Evolutionary conservation across 2,113 vertebrate genomes (phyloP).

Genomic region (Bostrychus sinensis): DNA sequence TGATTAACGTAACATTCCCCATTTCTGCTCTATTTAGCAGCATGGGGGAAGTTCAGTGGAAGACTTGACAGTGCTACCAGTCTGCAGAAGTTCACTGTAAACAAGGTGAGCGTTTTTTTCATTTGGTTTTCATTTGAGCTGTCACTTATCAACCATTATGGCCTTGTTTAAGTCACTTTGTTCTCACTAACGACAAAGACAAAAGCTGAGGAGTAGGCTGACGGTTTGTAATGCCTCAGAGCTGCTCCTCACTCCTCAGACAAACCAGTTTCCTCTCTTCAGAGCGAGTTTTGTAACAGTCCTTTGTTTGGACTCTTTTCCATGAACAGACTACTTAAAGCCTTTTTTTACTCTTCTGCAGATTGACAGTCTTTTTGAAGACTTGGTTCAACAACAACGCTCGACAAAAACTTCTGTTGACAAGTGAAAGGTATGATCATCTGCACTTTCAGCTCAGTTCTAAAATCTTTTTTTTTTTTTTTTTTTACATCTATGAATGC

Average conservation of each 20-base stretch:
- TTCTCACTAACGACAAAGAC: not conserved
- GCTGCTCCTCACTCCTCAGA: conserved; percentile 42
- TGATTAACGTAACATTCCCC: conserved; percentile 1
- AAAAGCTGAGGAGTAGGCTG: not conserved
- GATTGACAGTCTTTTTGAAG: not conserved
- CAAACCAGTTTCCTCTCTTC: conserved; percentile 59
- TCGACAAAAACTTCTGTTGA: not conserved
- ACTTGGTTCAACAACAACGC: not conserved
- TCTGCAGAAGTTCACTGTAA: not conserved
- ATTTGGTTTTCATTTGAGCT: not conserved
- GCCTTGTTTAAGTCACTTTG: not conserved
- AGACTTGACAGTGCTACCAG: not conserved
- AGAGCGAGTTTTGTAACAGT: conserved; percentile 12
- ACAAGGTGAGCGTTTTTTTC: conserved; percentile 21
- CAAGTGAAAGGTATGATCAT: conserved; percentile 17
- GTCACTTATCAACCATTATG: not conserved
- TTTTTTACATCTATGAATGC: too few relatives aligned
- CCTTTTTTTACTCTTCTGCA: not conserved
- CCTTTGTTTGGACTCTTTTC: conserved; percentile 29
- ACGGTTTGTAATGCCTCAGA: conserved; percentile 7
- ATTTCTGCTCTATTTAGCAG: conserved; percentile 4
- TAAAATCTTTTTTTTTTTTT: too few relatives aligned
- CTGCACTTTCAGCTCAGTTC: not conserved
- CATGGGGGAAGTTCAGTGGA: not conserved
- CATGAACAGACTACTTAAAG: not conserved